phyloP scores from a whole-genome alignment of 37 sponge, comb jelly and placozoan species.

The Petrosia ficiformis region DNA sequence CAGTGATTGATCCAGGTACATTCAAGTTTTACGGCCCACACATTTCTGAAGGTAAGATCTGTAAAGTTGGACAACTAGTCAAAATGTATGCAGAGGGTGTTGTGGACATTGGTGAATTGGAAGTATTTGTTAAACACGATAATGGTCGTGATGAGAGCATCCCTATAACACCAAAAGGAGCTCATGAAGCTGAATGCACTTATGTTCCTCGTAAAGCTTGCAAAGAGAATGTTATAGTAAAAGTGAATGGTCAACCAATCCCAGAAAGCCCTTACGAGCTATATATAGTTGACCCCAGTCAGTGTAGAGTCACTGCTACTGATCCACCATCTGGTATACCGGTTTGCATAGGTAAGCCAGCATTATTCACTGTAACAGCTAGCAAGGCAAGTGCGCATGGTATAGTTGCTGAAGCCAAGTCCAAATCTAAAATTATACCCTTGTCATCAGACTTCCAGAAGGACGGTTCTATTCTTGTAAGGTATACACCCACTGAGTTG shows the following conservation, averaged over 20 bases:
- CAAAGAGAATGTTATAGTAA: conserved; percentile 49
- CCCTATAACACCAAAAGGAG: conserved; percentile 13
- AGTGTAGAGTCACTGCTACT: conserved; percentile 52
- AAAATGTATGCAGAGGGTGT: conserved; percentile 39
- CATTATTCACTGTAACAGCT: conserved; percentile 48
- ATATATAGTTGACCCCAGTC: conserved; percentile 69
- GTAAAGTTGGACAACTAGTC: conserved; percentile 37
- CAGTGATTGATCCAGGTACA: conserved; percentile 51
- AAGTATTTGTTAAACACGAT: conserved; percentile 38
- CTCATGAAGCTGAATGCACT: conserved; percentile 37
- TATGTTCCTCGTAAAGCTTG: conserved; percentile 54
- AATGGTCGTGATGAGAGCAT: conserved; percentile 34
- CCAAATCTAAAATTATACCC: conserved; percentile 34
- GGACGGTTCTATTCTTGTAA: conserved; percentile 32
- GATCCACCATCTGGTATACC: conserved; percentile 60
- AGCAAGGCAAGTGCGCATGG: conserved; percentile 26
- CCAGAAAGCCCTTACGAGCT: conserved; percentile 77
- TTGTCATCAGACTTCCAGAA: conserved; percentile 5
- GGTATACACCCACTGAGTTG: conserved; percentile 46
- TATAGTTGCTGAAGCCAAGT: conserved; percentile 34
- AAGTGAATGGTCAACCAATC: conserved; percentile 40
- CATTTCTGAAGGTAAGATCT: conserved; percentile 41
- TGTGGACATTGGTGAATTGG: conserved; percentile 21
- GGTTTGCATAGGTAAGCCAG: conserved; percentile 33
- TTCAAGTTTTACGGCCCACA: conserved; percentile 38